phyloP scores from a whole-genome alignment of 2,888 invertebrate species.

The Macaria liturata region DNA sequence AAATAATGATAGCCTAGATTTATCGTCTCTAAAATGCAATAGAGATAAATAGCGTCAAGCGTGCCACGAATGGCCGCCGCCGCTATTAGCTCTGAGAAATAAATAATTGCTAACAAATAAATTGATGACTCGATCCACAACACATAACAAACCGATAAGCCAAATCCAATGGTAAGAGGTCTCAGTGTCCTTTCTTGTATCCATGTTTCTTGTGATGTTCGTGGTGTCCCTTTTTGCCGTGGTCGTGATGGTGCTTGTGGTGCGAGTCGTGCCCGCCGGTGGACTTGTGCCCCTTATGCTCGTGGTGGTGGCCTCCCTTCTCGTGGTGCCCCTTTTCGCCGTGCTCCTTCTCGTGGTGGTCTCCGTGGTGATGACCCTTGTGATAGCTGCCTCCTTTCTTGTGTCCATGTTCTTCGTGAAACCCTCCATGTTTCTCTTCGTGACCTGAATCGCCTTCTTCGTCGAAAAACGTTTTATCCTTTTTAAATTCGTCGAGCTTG shows the following conservation, averaged over 20 bases:
- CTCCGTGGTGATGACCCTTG: slow-evolving; percentile 91
- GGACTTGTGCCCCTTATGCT: slow-evolving; percentile 91
- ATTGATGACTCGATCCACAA: slow-evolving; percentile 28
- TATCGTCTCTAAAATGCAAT: slow-evolving; percentile 10
- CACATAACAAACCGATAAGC: slow-evolving; percentile 22
- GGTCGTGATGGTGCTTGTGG: slow-evolving; percentile 88
- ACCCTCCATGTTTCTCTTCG: slow-evolving; percentile 91
- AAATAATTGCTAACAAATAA: slow-evolving; percentile 42
- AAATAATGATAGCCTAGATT: slow-evolving; percentile 10
- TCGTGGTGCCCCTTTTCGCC: slow-evolving; percentile 92
- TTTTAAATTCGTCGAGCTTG: slow-evolving; percentile 93
- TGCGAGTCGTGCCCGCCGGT: slow-evolving; percentile 90
- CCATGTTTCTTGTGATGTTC: slow-evolving; percentile 92
- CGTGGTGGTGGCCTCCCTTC: slow-evolving; percentile 91
- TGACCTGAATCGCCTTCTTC: slow-evolving; percentile 92
- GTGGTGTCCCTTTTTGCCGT: slow-evolving; percentile 91
- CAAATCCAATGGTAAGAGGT: slow-evolving; percentile 13
- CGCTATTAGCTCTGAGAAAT: slow-evolving; percentile 35
- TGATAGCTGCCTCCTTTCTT: slow-evolving; percentile 92
- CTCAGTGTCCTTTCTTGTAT: slow-evolving; percentile 81
- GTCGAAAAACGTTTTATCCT: slow-evolving; percentile 93
- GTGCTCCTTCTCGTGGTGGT: slow-evolving; percentile 89
- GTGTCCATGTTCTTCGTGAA: slow-evolving; percentile 90
- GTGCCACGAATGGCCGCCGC: slow-evolving; percentile 9
- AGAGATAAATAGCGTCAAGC: slow-evolving; percentile 5